These are phyloP conservation scores for Hydropsyche betteni DNA, from an alignment of 2,888 invertebrate genomes.

Conservation along the genomic window DNA sequence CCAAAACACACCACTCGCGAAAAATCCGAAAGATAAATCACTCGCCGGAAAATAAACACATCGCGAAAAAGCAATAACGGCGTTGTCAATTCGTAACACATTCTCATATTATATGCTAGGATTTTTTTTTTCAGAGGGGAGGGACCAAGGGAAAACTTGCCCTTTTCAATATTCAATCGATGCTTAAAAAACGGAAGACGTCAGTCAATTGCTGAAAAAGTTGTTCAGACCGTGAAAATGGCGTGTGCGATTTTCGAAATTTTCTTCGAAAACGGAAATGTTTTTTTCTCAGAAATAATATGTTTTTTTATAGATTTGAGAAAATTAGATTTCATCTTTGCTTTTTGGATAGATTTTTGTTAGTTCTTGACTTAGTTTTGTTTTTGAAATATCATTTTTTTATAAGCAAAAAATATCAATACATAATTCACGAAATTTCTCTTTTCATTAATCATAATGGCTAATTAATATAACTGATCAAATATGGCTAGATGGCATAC, in stretches of 20 bases:
- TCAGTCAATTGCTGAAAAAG: background rate
- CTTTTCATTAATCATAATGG: too few relatives aligned
- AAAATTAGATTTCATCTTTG: too few relatives aligned
- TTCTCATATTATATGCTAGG: background rate
- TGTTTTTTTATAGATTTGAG: background rate
- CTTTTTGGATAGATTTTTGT: too few relatives aligned
- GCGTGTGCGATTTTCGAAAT: background rate
- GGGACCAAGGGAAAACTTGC: slow-evolving; percentile 30
- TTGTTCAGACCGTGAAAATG: slow-evolving; percentile 2
- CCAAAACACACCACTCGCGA: background rate
- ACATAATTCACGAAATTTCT: too few relatives aligned
- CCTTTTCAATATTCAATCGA: slow-evolving; percentile 36
- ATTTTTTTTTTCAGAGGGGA: background rate
- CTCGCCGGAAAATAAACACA: background rate
- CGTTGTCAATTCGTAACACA: slow-evolving; percentile 12
- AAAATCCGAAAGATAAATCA: slow-evolving; percentile 1
- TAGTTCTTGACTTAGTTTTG: too few relatives aligned
- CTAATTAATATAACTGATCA: too few relatives aligned
- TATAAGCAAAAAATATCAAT: too few relatives aligned
- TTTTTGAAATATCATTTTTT: too few relatives aligned
- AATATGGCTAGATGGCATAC: too few relatives aligned
- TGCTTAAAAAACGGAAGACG: background rate
- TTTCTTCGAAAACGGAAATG: too few relatives aligned
- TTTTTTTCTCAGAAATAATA: background rate
- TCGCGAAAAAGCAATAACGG: slow-evolving; percentile 3